phyloP scores from a whole-genome alignment of 2,888 invertebrate genomes.

The Melieria omissa region DNA sequence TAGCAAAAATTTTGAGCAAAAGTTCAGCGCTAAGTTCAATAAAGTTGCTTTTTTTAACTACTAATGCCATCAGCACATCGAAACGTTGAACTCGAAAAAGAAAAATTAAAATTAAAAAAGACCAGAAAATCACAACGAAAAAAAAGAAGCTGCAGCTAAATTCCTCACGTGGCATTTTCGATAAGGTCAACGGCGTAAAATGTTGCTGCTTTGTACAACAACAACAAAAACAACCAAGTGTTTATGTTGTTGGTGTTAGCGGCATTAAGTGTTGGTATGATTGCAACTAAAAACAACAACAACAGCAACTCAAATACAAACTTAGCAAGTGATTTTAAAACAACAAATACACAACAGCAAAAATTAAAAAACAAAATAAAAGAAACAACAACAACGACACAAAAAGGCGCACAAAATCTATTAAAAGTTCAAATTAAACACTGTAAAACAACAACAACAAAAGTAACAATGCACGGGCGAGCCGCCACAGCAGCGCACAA shows the following conservation, averaged over 20 bases:
- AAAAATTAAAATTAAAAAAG: no score
- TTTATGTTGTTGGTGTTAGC: not conserved
- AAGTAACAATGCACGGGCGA: no score
- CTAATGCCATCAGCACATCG: no score
- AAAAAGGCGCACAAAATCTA: not conserved
- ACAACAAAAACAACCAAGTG: not conserved
- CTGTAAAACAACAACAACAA: no score
- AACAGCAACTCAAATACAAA: conserved; percentile 2
- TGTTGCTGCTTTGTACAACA: not conserved
- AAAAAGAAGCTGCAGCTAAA: not conserved
- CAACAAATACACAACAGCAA: not conserved
- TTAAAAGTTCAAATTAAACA: no score
- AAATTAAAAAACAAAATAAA: not conserved
- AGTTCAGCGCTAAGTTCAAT: no score
- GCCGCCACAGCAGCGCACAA: no score
- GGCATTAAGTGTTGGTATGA: not conserved
- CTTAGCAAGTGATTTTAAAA: conserved; percentile 1
- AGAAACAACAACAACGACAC: not conserved
- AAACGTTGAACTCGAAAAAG: no score
- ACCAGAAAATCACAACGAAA: not conserved
- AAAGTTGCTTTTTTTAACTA: no score
- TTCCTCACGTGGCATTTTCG: conserved; percentile 40
- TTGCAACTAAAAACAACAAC: conserved; percentile 3
- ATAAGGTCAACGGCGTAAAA: conserved; percentile 43
- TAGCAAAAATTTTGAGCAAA: no score